Evolutionary conservation across 2,113 vertebrate genomes (phyloP), one percentile per base, ranked within the genome.

Genomic region (Scomber colias): DNA sequence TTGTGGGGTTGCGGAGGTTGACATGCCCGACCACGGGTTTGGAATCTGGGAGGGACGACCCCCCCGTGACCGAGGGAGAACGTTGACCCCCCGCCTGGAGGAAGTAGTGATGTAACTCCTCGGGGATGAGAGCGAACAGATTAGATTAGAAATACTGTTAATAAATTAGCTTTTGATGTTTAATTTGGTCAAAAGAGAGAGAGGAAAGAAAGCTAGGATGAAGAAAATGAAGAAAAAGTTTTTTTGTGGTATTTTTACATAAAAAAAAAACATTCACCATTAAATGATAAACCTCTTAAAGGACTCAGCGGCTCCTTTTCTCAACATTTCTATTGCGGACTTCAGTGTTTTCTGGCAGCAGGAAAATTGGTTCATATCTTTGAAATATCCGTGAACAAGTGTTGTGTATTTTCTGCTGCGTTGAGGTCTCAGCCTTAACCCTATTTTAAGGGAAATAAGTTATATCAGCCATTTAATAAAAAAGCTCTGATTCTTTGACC

Each of bases 21-120:
- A 79, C 13, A 59, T 86, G 80, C 71, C 1, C 44, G 64, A 62
- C 35, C 1, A 0, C 5, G 3, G 30, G 31, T 15, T 45, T 59
- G 62, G 71, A 86, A 82, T 83, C 67, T 70, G 69, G 84, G 75
- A 76, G 63, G 62, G 70, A 64, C 10, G 31, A 21, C 46, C 56
- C 68, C 57, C 11, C 5, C 67, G 62, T 79, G 77, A 79, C 81
- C 54, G 13, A 15, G 14, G 14, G 66, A 73, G 51, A 53, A 10
- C 44, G 61, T 73, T 74, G 69, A 81, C 73, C 59, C 24, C 24
- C 76, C 78, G n/a, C 60, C 35, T 81, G 79, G 71, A 90, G 85
- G 87, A 91, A 91, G 79, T 67, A 63, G 75, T 83, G 87, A 91
- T 89, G 77, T 81, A 87, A 85, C 74, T 78, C 78, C 54, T 71